Evolutionary conservation across 2,797 vertebrate genomes (phyloP), one percentile per base, ranked within the genome.

Genomic region (Acanthurus tractus): DNA sequence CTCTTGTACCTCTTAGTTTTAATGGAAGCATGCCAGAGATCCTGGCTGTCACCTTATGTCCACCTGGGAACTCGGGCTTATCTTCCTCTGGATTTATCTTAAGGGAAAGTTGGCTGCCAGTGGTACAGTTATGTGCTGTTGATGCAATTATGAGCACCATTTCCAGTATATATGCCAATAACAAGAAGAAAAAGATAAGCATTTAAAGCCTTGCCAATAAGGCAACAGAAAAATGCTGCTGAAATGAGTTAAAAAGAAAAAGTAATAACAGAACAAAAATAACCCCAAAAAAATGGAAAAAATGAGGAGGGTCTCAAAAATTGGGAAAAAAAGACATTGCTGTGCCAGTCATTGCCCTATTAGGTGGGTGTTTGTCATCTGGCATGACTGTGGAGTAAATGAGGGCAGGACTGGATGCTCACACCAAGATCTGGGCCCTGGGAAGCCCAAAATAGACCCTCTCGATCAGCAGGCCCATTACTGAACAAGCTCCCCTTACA

Each of bases 391-490:
- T 76, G 48, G 61, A 56, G 63, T 76, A 79, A 79, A 70, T 78
- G 79, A 86, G 71, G 79, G 62, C 79, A 80, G n/a, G 54, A 40
- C 68, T 76, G 69, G 53, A 75, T 14, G 52, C 82, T 82, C 87
- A 86, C 78, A 76, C 61, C 20, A 58, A 40, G 68, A 75, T 76
- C 48, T 66, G 67, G 49, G 52, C 63, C 52, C 53, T 49, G 53
- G 56, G 9, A 74, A 20, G 58, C 76, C 76, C 77, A 80, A 84
- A 87, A 92, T 84, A 83, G 78, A 71, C 23, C 52, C 52, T 83
- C 69, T 90, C 77, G 69, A 89, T 89, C 85, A 89, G 57, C 42
- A 54, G 65, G 53, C 40, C 84, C 59, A 86, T 85, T 82, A 79
- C 58, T 63, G 68, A 87, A 69, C 55, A 75, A 72, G 76, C 57